Evolutionary conservation across 2,888 invertebrate species (phyloP).

Genomic region (Malthinus flaveolus): DNA sequence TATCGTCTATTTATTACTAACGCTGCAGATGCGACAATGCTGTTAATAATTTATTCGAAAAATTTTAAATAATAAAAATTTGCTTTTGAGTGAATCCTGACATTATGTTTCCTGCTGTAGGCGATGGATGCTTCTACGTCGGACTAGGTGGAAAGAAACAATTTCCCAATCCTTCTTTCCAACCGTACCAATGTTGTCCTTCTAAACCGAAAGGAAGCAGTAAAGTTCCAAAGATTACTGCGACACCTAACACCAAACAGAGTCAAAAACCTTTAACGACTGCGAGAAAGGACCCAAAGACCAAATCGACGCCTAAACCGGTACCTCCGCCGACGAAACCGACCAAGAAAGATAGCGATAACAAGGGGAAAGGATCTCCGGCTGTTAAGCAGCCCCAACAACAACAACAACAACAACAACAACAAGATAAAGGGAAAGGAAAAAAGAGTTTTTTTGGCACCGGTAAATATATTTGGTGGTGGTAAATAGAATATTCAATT

Average conservation of each 20-base stretch:
- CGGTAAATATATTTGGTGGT: conserved; percentile 84
- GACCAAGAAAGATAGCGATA: conserved; percentile 2
- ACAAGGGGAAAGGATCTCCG: conserved; percentile 54
- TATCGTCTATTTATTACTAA: conserved; percentile 44
- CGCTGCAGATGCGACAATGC: conserved; percentile 39
- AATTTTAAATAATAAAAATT: conserved; percentile 43
- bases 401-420: too few species aligned
- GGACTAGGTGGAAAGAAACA: conserved; percentile 87
- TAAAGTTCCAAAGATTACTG: conserved; percentile 40
- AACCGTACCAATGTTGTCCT: conserved; percentile 92
- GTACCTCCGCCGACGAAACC: conserved; percentile 34
- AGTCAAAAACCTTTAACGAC: conserved; percentile 36
- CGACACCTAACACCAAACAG: conserved; percentile 39
- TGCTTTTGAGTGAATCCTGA: conserved; percentile 61
- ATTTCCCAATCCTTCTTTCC: conserved; percentile 76
- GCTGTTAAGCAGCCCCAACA: conserved; percentile 52
- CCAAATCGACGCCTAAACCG: conserved; percentile 43
- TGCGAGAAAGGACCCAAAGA: conserved; percentile 19
- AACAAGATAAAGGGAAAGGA: conserved; percentile 58
- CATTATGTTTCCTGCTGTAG: conserved; percentile 90
- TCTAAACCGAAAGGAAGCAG: conserved; percentile 69
- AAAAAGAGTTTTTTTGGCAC: conserved; percentile 85
- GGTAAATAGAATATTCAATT: conserved; percentile 57
- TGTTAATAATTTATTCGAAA: conserved; percentile 35
- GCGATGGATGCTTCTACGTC: conserved; percentile 94